Evolutionary conservation across 1,140 invertebrate genomes (phyloP).

Genomic region (Physella acuta): DNA sequence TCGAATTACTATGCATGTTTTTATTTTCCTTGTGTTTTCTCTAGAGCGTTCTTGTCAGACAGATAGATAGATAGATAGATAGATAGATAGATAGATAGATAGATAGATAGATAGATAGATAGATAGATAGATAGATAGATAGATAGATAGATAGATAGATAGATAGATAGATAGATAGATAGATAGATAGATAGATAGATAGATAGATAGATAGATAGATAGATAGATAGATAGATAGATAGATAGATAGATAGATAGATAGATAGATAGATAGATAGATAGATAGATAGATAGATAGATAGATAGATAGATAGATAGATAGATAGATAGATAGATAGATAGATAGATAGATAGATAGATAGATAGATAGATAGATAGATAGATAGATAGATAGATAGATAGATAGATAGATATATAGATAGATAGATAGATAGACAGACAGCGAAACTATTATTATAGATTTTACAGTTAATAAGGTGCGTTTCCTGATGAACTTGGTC

Average conservation of each 20-base stretch:
- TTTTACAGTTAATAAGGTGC: no score
- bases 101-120: conserved; percentile 4
- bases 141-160: conserved; percentile 4
- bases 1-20: no score
- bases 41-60: no score
- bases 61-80: no score
- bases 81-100: conserved; percentile 4
- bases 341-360: conserved; percentile 4
- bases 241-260: conserved; percentile 4
- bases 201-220: conserved; percentile 4
- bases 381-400: conserved; percentile 4
- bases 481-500: no score
- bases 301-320: conserved; percentile 4
- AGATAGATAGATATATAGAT: no score
- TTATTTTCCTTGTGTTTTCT: no score
- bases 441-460: no score
- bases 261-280: conserved; percentile 4
- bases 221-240: conserved; percentile 4
- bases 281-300: conserved; percentile 4
- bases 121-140: conserved; percentile 4
- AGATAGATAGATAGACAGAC: no score
- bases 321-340: conserved; percentile 4
- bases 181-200: conserved; percentile 4
- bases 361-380: conserved; percentile 4
- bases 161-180: conserved; percentile 4